A percentile compares a stretch with the other conserved stretches of the same genome.
Conservation (phyloP, 2,113 vertebrate species). For the Podiceps cristatus region DNA sequence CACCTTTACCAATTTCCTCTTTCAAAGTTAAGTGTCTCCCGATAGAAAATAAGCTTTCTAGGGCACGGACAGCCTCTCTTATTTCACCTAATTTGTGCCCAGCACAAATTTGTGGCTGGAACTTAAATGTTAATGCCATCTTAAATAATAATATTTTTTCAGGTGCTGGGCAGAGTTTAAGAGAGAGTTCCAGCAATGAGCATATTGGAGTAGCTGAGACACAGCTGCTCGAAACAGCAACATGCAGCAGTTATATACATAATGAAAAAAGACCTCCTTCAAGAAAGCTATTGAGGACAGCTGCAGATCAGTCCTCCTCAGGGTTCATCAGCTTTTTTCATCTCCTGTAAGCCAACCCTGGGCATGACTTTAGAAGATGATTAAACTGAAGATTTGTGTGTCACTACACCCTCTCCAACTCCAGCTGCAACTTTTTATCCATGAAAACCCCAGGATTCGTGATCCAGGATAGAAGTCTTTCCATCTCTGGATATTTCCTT, state of each 20-base stretch:
- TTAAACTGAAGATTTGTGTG: slow-evolving; percentile 11
- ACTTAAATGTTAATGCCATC: not conserved
- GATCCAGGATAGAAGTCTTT: not conserved
- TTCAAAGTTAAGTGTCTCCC: not conserved
- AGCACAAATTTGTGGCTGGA: not conserved
- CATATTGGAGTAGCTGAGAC: not conserved
- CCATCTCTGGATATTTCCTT: not conserved
- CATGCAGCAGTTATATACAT: not conserved
- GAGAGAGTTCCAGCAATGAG: not conserved
- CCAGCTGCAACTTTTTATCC: slow-evolving; percentile 28
- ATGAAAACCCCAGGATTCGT: not conserved
- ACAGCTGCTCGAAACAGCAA: not conserved
- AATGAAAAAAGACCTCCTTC: slow-evolving; percentile 26
- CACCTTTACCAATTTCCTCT: not conserved
- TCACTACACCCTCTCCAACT: not conserved
- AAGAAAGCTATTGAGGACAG: not conserved
- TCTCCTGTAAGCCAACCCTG: not conserved
- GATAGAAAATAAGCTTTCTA: not conserved
- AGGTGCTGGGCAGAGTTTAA: slow-evolving; percentile 22
- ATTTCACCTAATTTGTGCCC: not conserved
- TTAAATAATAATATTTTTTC: slow-evolving; percentile 38
- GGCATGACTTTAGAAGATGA: slow-evolving; percentile 8
- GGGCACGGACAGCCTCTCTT: not conserved
- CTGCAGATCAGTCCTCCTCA: slow-evolving; percentile 17
- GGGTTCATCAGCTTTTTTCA: not conserved